Conservation (phyloP, 2,888 invertebrate species). For the Unio delphinus region DNA sequence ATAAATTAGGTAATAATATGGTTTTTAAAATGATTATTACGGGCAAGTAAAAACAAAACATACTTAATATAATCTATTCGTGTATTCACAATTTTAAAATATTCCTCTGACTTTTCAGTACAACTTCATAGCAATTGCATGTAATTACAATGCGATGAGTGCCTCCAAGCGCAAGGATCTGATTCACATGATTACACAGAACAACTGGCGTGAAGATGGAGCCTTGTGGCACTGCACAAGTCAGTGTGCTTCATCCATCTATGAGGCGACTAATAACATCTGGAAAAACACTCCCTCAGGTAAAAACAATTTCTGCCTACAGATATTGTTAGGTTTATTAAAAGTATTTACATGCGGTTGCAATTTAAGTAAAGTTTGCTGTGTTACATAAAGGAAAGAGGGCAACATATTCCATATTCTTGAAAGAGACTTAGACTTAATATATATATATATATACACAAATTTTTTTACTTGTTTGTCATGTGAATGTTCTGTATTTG, state of each 20-base stretch:
- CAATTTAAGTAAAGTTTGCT: too few relatives aligned
- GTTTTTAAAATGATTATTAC: not conserved
- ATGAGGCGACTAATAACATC: conserved; percentile 52
- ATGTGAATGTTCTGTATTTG: too few relatives aligned
- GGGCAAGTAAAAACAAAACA: not conserved
- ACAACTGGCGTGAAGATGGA: conserved; percentile 66
- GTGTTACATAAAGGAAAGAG: too few relatives aligned
- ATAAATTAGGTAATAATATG: not conserved
- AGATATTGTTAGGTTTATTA: not conserved
- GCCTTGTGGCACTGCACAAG: conserved; percentile 65
- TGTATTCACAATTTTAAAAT: conserved; percentile 3
- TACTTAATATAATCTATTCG: not conserved
- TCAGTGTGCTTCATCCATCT: conserved; percentile 57
- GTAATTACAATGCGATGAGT: conserved; percentile 45
- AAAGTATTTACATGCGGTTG: too few relatives aligned
- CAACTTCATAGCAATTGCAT: conserved; percentile 66
- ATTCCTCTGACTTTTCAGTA: conserved; percentile 42
- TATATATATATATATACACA: too few relatives aligned
- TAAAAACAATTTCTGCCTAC: conserved; percentile 7
- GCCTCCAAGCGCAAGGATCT: conserved; percentile 59
- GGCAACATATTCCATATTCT: too few relatives aligned
- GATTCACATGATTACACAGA: conserved; percentile 63
- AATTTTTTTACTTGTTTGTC: too few relatives aligned
- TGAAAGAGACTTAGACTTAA: too few relatives aligned
- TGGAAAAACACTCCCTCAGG: conserved; percentile 49